Evolutionary conservation across 2,797 vertebrate species (phyloP), one percentile per base, ranked within the genome.

Genomic region (Enteromius unitaeniatus): DNA sequence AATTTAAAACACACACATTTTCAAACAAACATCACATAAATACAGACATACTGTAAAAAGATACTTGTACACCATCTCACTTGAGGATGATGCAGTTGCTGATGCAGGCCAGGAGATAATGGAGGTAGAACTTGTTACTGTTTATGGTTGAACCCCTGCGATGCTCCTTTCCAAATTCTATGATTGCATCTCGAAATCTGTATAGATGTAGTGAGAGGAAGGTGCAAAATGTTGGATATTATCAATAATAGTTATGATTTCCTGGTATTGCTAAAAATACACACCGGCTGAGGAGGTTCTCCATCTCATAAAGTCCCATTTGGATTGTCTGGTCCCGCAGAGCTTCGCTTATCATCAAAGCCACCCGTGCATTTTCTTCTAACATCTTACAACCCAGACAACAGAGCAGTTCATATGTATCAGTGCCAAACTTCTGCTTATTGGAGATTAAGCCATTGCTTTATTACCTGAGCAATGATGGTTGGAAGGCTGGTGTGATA

Each of bases 81-180:
- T 97, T 97, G 90, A 99, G 95, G 84, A 96, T 94, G 91, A 96
- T 94, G 88, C 96, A 97, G 92, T 98, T 97, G 93, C 97, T 99
- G 91, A 99, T 95, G 77, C 94, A 92, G 2, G 97, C 96, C 92
- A 99, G 93, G 14, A 99, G 91, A 86, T 99, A 97, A 87, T 96
- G 93, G 85, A 97, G 89, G n/a, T 98, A 98, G 90, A 96, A 94
- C 89, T 94, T 95, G 88, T 93, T 95, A 21, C 68, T 58, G 88
- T 82, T 92, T 88, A 81, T 89, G 0, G 88, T 84, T 0, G 92
- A 93, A 84, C 96, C 91, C 82, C 91, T 94, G 86, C 94, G 93
- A 87, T 96, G 96, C 79, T 95, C 95, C 91, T 96, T 96, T 62
- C 96, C 96, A 0, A 95, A 97, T 19, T 93, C 94, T 78, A 95